phyloP scores from a whole-genome alignment of 2,888 invertebrate species.

The Tiphia femorata region DNA sequence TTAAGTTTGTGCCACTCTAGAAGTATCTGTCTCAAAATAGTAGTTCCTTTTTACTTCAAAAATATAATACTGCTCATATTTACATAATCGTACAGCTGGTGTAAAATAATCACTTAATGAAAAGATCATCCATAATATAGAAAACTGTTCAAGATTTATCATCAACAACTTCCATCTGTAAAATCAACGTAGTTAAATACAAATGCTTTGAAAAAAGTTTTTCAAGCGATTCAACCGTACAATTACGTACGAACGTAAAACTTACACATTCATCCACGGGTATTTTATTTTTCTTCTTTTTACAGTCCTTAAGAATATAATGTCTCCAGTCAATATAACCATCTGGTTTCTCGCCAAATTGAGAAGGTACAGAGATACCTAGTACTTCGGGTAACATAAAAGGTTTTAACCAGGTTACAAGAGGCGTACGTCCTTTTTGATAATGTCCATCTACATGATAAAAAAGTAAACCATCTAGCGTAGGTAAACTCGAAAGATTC shows the following conservation, averaged over 20 bases:
- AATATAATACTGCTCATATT: no score
- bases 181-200: constrained; percentile 12
- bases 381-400: constrained; percentile 89
- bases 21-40: no score
- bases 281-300: constrained; percentile 16
- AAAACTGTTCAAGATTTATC: constrained; percentile 15
- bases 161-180: constrained; percentile 44
- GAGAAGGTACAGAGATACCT: constrained; percentile 61
- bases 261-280: constrained; percentile 22
- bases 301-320: constrained; percentile 21
- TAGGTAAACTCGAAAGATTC: constrained; percentile 62
- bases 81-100: no score
- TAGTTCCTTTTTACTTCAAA: no score
- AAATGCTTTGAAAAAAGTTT: neutral
- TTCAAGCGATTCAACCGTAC: neutral
- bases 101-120: no score
- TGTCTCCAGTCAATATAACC: constrained; percentile 55
- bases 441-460: constrained; percentile 90
- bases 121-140: constrained; percentile 16
- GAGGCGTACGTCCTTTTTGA: constrained; percentile 82
- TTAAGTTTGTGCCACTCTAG: no score
- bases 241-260: neutral
- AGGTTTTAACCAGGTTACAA: constrained; percentile 93
- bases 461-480: constrained; percentile 90
- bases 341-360: constrained; percentile 55